These are phyloP conservation scores for Danio rerio DNA, from an alignment of 2,113 vertebrate species.

Conservation along the genomic window DNA sequence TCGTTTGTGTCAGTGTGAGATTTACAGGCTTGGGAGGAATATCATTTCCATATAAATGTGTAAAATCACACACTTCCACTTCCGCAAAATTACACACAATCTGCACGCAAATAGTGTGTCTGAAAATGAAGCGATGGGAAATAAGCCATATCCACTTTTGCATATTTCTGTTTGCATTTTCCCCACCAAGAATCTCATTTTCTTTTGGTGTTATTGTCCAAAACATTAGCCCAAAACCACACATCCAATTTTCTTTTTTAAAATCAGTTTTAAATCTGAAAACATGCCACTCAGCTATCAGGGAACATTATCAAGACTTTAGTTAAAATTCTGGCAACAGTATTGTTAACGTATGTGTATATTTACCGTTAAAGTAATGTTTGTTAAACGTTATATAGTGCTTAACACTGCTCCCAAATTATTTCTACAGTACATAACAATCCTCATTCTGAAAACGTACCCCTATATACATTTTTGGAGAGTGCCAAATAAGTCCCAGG, in stretches of 20 bases:
- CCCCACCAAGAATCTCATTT: neutral
- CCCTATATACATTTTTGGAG: too few species aligned
- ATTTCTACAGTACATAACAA: too few species aligned
- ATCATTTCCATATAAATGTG: constrained; percentile 28
- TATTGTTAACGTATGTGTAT: too few species aligned
- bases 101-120: neutral
- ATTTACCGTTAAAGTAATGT: too few species aligned
- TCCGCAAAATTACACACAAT: constrained; percentile 5
- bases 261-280: neutral
- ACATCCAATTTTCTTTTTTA: neutral
- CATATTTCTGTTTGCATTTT: neutral
- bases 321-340: too few species aligned
- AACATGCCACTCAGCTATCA: too few species aligned
- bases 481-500: too few species aligned
- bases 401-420: too few species aligned
- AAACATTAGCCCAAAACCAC: neutral
- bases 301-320: too few species aligned
- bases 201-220: neutral
- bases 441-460: too few species aligned
- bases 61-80: neutral
- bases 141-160: neutral
- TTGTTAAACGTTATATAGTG: too few species aligned
- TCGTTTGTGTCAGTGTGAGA: constrained; percentile 16
- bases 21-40: constrained; percentile 15
- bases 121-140: constrained; percentile 3